Percentiles rank a stretch among this genome's conserved stretches.
Conservation (phyloP, 1,140 invertebrate genomes). For the Saccostrea cuccullata region DNA sequence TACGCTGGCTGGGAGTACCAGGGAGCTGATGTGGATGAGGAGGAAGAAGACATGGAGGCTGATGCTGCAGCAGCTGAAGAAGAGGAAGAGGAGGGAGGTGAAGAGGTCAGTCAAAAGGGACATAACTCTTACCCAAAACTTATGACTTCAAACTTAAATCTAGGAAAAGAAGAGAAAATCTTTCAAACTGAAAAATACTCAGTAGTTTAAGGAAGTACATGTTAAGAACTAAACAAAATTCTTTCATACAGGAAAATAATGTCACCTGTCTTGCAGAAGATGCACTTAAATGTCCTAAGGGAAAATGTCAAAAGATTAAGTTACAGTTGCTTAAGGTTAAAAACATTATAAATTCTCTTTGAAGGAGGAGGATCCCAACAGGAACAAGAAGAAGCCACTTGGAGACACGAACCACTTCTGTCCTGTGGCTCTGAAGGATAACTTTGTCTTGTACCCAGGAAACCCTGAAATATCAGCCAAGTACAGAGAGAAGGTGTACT, state of each 20-base stretch:
- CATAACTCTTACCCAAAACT: background rate
- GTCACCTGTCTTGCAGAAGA: too few relatives aligned
- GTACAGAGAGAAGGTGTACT: slow-evolving; percentile 77
- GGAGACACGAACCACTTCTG: slow-evolving; percentile 78
- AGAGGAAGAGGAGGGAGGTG: slow-evolving; percentile 69
- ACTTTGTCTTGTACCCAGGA: slow-evolving; percentile 75
- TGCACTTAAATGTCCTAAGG: too few relatives aligned
- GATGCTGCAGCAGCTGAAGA: slow-evolving; percentile 71
- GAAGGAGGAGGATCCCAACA: slow-evolving; percentile 76
- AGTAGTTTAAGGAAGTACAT: too few relatives aligned
- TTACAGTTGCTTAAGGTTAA: background rate
- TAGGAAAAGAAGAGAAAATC: background rate
- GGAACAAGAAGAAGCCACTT: slow-evolving; percentile 75
- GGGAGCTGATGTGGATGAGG: slow-evolving; percentile 76
- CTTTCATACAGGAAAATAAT: too few relatives aligned
- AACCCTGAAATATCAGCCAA: slow-evolving; percentile 76
- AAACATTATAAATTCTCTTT: background rate
- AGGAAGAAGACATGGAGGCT: slow-evolving; percentile 75
- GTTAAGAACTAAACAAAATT: too few relatives aligned
- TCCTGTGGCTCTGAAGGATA: slow-evolving; percentile 76
- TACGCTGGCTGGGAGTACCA: slow-evolving; percentile 73
- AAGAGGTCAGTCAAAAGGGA: slow-evolving; percentile 59
- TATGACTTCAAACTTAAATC: background rate
- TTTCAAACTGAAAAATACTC: too few relatives aligned
- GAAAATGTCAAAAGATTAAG: too few relatives aligned